Conservation (phyloP, 2,797 vertebrate genomes). For the Mormyrops attenuatus region DNA sequence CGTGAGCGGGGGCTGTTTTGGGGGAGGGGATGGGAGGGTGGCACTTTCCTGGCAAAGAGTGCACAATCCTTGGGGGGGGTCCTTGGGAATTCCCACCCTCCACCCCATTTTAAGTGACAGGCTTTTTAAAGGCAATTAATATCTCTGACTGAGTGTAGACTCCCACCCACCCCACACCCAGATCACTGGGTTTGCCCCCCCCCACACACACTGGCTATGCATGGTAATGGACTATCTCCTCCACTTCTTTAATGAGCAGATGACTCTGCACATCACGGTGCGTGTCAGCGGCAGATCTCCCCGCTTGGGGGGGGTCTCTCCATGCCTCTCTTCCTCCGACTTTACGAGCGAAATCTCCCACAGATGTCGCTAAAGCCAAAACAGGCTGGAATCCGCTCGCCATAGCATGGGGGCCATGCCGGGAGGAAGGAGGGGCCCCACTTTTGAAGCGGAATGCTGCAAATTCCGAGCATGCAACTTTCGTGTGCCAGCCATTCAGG, state of each 20-base stretch:
- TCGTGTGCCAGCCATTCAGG: conserved; percentile 49
- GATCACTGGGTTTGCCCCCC: background rate
- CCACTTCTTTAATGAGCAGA: conserved; percentile 22
- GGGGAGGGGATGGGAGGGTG: background rate
- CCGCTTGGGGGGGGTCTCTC: background rate
- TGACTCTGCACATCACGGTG: conserved; percentile 42
- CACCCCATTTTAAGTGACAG: background rate
- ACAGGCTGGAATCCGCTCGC: background rate
- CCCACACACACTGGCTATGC: background rate
- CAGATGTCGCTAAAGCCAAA: background rate
- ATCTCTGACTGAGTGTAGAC: conserved; percentile 21
- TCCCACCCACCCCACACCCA: background rate
- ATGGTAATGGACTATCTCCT: conserved; percentile 28
- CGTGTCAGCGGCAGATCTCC: conserved; percentile 32
- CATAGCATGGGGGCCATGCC: background rate
- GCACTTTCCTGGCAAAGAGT: conserved; percentile 1
- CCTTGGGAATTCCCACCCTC: background rate
- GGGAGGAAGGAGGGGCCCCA: conserved; percentile 36
- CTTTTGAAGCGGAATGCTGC: conserved; percentile 45
- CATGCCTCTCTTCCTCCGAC: background rate
- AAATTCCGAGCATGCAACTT: conserved; percentile 47
- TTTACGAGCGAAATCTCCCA: background rate
- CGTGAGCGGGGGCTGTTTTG: background rate
- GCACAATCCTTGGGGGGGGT: background rate
- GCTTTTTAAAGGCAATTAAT: conserved; percentile 23